phyloP scores from a whole-genome alignment of 2,797 vertebrate genomes.

The Crypturellus tataupa region DNA sequence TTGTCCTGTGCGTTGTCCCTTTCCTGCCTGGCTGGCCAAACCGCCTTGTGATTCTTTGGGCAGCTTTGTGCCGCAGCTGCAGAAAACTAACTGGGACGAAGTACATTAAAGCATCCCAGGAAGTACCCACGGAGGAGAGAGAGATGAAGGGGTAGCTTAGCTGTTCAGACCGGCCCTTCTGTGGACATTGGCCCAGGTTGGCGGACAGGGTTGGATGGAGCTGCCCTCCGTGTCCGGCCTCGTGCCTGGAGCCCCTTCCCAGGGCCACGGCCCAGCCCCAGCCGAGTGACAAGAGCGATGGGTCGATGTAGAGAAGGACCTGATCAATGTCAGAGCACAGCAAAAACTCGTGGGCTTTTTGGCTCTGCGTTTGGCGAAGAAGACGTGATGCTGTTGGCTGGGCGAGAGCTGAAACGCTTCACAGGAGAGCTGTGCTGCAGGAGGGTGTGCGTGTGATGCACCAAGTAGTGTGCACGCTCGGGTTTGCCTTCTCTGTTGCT shows the following conservation, averaged over 20 bases:
- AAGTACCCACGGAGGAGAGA: neutral
- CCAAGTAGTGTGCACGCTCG: neutral
- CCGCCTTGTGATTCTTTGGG: neutral
- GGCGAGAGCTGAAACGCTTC: neutral
- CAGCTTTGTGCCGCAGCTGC: neutral
- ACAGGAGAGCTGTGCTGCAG: neutral
- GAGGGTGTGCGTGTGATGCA: neutral
- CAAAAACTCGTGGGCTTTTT: neutral
- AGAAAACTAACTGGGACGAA: neutral
- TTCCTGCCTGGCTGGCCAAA: neutral
- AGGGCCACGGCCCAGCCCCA: fast-evolving
- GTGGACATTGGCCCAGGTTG: fast-evolving
- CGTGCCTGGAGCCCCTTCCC: neutral
- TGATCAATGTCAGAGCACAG: fast-evolving
- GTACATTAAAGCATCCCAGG: neutral
- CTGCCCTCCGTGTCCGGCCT: neutral
- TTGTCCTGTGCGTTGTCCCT: neutral
- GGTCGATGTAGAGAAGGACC: neutral
- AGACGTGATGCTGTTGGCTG: neutral
- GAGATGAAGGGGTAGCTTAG: fast-evolving
- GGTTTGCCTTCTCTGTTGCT: neutral
- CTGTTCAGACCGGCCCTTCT: fast-evolving
- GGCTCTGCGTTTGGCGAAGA: neutral
- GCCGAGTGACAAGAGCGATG: neutral
- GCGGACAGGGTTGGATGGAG: neutral